Percentiles rank a stretch among this genome's conserved stretches.
Evolutionary conservation across 2,113 vertebrate species (phyloP).

Genomic region (Quiscalus mexicanus): DNA sequence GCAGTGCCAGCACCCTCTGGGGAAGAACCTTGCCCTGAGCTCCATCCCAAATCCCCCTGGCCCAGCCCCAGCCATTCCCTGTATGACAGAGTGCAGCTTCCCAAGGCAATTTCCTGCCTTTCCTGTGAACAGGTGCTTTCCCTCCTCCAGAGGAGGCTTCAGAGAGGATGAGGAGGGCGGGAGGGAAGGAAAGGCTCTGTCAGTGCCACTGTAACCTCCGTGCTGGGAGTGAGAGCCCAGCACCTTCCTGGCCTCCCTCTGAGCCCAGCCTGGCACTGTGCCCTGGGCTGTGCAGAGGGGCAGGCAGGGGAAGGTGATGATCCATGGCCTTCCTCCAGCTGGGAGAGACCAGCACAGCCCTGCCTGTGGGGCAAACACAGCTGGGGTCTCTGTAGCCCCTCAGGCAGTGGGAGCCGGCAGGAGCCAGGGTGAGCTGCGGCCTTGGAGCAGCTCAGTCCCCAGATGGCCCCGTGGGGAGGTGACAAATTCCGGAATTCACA

Average conservation of each 20-base stretch:
- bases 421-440: background rate
- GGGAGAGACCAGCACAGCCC: background rate
- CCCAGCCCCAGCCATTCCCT: fast-evolving
- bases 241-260: fast-evolving
- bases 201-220: background rate
- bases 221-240: background rate
- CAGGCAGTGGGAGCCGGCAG: background rate
- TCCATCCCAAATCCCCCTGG: background rate
- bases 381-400: background rate
- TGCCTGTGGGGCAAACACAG: background rate
- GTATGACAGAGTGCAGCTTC: background rate
- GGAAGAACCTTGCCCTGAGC: fast-evolving
- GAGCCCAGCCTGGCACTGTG: background rate
- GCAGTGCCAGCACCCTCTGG: background rate
- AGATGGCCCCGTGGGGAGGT: background rate
- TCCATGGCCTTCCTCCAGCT: background rate
- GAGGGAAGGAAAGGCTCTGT: background rate
- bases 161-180: background rate
- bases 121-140: background rate
- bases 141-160: background rate
- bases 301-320: background rate
- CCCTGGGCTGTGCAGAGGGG: background rate
- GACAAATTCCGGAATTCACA: background rate
- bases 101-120: background rate
- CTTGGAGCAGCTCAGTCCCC: background rate